Conservation (phyloP, 2,797 vertebrate genomes). For the Enteromius trimaculatus region DNA sequence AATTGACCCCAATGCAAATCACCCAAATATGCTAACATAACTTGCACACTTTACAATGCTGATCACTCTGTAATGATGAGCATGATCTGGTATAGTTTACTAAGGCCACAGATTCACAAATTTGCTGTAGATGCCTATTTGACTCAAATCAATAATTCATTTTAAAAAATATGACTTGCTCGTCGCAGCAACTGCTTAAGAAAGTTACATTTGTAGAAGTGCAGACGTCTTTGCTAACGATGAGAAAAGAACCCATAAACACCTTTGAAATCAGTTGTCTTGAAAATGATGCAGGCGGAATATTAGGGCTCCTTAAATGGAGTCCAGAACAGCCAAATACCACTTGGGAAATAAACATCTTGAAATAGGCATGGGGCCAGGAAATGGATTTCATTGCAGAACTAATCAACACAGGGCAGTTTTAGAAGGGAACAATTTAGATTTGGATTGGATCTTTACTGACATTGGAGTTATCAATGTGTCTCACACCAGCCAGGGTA, state of each 20-base stretch:
- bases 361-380: slow-evolving; percentile 79
- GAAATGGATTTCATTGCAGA: slow-evolving; percentile 85
- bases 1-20: slow-evolving; percentile 15
- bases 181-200: background rate
- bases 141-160: background rate
- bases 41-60: background rate
- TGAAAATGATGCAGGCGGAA: slow-evolving; percentile 69
- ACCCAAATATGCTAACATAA: slow-evolving; percentile 3
- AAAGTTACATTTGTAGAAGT: slow-evolving; percentile 26
- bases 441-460: slow-evolving; percentile 82
- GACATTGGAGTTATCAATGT: slow-evolving; percentile 80
- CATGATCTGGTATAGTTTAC: background rate
- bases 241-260: slow-evolving; percentile 40
- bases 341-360: slow-evolving; percentile 83
- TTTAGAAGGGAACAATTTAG: slow-evolving; percentile 82
- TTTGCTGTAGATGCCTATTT: slow-evolving; percentile 5
- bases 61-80: background rate
- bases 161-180: slow-evolving; percentile 14
- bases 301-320: slow-evolving; percentile 65
- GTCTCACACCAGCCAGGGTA: slow-evolving; percentile 77
- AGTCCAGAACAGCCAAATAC: slow-evolving; percentile 74
- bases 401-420: slow-evolving; percentile 80
- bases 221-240: slow-evolving; percentile 26
- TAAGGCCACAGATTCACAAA: background rate
- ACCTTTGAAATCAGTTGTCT: slow-evolving; percentile 66